These are phyloP conservation scores for Psilopsiagon aurifrons DNA, from an alignment of 2,113 vertebrate genomes.

Conservation along the genomic window DNA sequence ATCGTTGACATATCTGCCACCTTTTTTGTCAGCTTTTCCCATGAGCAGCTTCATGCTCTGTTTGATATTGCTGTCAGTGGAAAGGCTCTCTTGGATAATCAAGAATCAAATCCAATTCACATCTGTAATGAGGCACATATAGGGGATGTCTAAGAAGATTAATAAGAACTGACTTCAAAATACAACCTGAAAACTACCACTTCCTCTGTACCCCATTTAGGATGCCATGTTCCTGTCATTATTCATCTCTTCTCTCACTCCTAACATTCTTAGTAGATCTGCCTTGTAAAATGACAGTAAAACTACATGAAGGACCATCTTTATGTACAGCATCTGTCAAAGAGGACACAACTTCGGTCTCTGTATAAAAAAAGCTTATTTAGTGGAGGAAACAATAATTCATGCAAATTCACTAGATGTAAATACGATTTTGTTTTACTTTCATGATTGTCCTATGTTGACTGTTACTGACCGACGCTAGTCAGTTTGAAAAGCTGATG, in stretches of 20 bases:
- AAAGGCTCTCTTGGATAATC: background rate
- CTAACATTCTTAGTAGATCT: background rate
- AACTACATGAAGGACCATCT: background rate
- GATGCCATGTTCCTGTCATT: background rate
- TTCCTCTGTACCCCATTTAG: background rate
- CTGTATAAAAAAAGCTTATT: background rate
- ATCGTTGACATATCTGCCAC: background rate
- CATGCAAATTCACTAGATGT: background rate
- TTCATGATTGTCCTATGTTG: background rate
- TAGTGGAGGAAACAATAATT: background rate
- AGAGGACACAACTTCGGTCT: background rate
- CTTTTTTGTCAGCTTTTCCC: background rate
- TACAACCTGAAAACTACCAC: background rate
- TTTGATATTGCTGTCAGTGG: background rate
- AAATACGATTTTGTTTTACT: background rate
- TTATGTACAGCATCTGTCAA: background rate
- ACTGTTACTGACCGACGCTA: background rate
- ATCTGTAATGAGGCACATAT: background rate
- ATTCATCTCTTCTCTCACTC: background rate
- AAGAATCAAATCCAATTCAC: background rate
- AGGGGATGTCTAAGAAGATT: background rate
- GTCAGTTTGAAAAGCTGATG: background rate
- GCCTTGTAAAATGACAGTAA: background rate
- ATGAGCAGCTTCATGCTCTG: background rate
- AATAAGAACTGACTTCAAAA: background rate